Conservation (phyloP, 2,797 vertebrate species). For the Eutrigla gurnardus region DNA sequence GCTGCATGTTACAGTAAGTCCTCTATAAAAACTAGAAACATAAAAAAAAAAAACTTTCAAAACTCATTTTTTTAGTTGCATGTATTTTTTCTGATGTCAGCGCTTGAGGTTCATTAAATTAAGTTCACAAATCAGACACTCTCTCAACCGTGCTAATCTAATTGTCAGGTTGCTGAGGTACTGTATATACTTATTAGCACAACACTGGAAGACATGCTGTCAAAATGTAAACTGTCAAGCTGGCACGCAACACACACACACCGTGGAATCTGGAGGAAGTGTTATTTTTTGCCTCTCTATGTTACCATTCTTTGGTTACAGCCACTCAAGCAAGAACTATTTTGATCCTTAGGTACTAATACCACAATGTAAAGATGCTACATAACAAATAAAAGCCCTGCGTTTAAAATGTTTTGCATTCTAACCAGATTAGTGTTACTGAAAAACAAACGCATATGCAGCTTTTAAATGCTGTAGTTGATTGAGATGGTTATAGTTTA, state of each 20-base stretch:
- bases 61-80: constrained; percentile 3
- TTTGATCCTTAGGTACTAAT: neutral
- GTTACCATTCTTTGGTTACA: neutral
- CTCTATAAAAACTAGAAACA: neutral
- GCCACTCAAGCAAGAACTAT: neutral
- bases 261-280: neutral
- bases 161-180: constrained; percentile 32
- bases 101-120: constrained; percentile 43
- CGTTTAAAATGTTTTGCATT: neutral
- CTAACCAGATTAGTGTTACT: neutral
- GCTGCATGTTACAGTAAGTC: neutral
- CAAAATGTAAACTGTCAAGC: constrained; percentile 30
- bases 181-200: constrained; percentile 27
- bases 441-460: neutral
- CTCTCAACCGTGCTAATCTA: constrained; percentile 34
- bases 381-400: neutral
- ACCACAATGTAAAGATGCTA: neutral
- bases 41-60: neutral
- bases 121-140: constrained; percentile 31
- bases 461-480: neutral
- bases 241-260: constrained; percentile 5
- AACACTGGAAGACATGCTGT: constrained; percentile 16
- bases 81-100: constrained; percentile 4
- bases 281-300: constrained; percentile 2
- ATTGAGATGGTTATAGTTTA: neutral